Evolutionary conservation across 2,113 vertebrate species (phyloP).

Genomic region (Gobius niger): DNA sequence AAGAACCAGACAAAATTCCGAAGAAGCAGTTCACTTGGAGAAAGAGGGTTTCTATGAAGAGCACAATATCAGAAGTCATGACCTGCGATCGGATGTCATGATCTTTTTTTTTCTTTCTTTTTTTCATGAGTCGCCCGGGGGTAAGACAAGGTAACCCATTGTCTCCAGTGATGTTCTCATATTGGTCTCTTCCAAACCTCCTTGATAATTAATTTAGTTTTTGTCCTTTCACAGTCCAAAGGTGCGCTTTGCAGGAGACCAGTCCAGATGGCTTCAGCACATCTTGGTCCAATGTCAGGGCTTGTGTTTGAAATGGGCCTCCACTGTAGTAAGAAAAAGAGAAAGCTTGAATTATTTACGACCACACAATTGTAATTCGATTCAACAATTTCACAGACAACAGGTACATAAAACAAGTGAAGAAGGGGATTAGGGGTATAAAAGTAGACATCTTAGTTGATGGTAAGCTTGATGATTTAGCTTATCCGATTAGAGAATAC

Average conservation of each 20-base stretch:
- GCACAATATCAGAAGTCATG: slow-evolving; percentile 47
- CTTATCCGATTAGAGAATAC: too few relatives aligned
- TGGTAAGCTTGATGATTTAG: too few relatives aligned
- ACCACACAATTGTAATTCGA: too few relatives aligned
- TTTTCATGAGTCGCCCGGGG: slow-evolving; percentile 20
- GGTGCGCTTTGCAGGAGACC: slow-evolving; percentile 21
- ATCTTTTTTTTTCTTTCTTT: slow-evolving; percentile 33
- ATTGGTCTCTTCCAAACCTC: neutral
- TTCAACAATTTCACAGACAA: too few relatives aligned
- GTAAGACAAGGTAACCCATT: neutral
- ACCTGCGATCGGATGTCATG: slow-evolving; percentile 45
- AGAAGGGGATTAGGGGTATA: too few relatives aligned
- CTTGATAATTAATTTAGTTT: neutral
- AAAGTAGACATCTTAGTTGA: too few relatives aligned
- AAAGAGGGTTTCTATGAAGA: slow-evolving; percentile 29
- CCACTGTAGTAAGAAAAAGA: slow-evolving; percentile 79
- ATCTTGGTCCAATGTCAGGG: slow-evolving; percentile 74
- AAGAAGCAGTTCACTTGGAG: slow-evolving; percentile 24
- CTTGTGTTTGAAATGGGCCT: slow-evolving; percentile 99
- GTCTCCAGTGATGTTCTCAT: slow-evolving; percentile 4
- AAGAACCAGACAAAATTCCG: slow-evolving; percentile 44
- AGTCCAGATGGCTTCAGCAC: slow-evolving; percentile 20
- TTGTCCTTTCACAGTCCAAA: slow-evolving; percentile 11
- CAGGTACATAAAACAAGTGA: too few relatives aligned
- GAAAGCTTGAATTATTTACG: neutral